Evolutionary conservation across 1,140 invertebrate species (phyloP), one percentile per base, ranked within the genome.

Genomic region (Drosophila kanapiae): DNA sequence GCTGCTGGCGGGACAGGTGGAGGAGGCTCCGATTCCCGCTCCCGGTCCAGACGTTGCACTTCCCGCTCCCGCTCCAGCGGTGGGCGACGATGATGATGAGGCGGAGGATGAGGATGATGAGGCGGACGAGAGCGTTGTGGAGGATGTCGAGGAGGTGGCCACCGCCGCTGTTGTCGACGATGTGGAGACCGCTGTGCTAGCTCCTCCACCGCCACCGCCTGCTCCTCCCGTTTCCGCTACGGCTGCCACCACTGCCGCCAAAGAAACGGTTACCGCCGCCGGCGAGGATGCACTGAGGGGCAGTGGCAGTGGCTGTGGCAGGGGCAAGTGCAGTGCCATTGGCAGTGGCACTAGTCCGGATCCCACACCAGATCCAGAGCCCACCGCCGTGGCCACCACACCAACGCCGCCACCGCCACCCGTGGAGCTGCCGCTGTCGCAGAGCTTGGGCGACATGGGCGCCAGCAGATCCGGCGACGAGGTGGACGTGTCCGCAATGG

Each of bases 401-500:
- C 69, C 57, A 37, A 33, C 58, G 43, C 71, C 56, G 92, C 79
- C 91, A 93, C 82, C 93, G 93, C 70, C 57, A 23, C 37, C 57
- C 48, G 53, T 56, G 53, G 93, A 33, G 7, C 67, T 75, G 91
- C 94, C 88, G 93, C 93, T 92, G 93, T 95, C 93, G 94, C 94
- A 93, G 93, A 95, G 95, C 93, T 95, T 95, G 93, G 96, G 96
- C 84, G 96, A 96, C 91, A 94, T 93, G 90, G 95, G 96, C 93
- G 96, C 96, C 91, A 96, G 95, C 70, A 96, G 95, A 93, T 97
- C 96, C 91, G 96, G 96, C 90, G 97, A 97, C 86, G 96, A 97
- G 88, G 96, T 97, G 93, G 96, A 97, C 90, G 97, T 97, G 93
- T 98, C 97, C 91, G 96, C 96, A 94, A 97, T 96, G 93, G 97